Base-by-base conservation (phyloP, 2,888 invertebrate genomes). In the Ochlodes sylvanus region DNA sequence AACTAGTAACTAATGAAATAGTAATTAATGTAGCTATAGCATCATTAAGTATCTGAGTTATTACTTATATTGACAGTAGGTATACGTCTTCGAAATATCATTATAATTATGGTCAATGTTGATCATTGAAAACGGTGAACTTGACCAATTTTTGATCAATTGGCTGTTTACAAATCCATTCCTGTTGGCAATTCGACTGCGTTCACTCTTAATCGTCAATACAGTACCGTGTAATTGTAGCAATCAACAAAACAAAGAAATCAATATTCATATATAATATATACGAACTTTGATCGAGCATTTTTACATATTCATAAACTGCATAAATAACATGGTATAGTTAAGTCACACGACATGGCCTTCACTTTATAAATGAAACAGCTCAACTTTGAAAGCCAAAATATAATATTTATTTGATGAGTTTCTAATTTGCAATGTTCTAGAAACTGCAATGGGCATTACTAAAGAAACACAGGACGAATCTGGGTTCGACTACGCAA, bases 361-460 rank as follows among this genome's bases (percentile, higher is more conserved):
- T 58, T 50, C 12, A 17, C 34, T 56, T 47, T 52, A 54, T 47
- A 56, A 38, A 62, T 60, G 50, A 65, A 54, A 17, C 38, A 52
- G 70, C 70, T 70, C 52, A 50, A 19, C 1, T 2, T 50, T 50
- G 17, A 47, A 47, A 47, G 12, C 7, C 27, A 27, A 17, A 47
- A 65, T 63, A 63, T 50, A 44, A 70, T 68, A 67, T 32, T 69
- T 69, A 61, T 38, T 12, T 38, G 2, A 38, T 12, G 12, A 10
- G 3, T 72, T 60, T 55, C 17, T 55, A 58, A 55, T 61, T 52
- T 52, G 50, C 42, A 41, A 38, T 69, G 50, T 90, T 89, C 19
- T 84, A 95, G 96, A 97, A 91, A 97, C 97, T 14, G 97, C 97
- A 0, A 97, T 97, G 97, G 97, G 97, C 27, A 96, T 96, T 0